Conservation (phyloP, 1,140 invertebrate species). For the Spodoptera frugiperda region DNA sequence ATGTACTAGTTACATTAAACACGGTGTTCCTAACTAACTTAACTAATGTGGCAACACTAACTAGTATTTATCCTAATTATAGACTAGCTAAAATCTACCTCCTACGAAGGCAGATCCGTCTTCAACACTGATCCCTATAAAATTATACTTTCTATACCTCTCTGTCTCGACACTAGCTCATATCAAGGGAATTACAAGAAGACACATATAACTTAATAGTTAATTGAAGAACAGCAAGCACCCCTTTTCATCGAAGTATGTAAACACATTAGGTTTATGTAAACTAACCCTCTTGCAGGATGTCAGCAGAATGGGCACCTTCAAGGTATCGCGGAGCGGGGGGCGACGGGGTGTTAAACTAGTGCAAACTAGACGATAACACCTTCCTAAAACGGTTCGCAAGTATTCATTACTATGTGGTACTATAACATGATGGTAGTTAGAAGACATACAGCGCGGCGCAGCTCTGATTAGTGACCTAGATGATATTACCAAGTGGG, state of each 20-base stretch:
- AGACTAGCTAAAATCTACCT: background rate
- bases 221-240: conserved; percentile 61
- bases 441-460: too few species aligned
- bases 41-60: background rate
- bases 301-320: conserved; percentile 8
- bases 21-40: conserved; percentile 7
- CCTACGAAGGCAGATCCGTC: conserved; percentile 8
- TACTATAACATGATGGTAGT: too few species aligned
- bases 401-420: too few species aligned
- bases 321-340: background rate
- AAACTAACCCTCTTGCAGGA: conserved; percentile 4
- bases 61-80: background rate
- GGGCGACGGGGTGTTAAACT: background rate
- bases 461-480: too few species aligned
- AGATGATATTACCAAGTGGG: too few species aligned
- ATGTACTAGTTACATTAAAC: conserved; percentile 39
- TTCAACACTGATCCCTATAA: conserved; percentile 43
- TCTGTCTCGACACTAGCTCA: conserved; percentile 56
- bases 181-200: conserved; percentile 37
- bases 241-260: conserved; percentile 60
- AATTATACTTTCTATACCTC: conserved; percentile 45
- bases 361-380: background rate
- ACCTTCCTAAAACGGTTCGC: background rate
- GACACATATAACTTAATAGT: conserved; percentile 53
- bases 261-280: conserved; percentile 43